These are phyloP conservation scores for Anoplius nigerrimus DNA, from an alignment of 2,888 invertebrate genomes.

Conservation along the genomic window DNA sequence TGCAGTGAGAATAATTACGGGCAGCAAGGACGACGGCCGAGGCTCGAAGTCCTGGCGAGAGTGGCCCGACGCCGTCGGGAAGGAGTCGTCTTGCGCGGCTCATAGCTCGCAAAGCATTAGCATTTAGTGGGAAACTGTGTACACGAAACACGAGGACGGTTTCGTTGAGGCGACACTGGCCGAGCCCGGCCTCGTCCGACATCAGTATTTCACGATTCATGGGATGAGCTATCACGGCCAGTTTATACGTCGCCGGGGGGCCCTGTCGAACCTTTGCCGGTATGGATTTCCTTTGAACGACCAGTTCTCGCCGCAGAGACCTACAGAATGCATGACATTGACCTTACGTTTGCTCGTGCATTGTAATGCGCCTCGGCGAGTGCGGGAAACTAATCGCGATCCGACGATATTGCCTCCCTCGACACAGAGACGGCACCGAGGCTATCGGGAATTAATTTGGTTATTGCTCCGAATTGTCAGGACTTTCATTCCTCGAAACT, in stretches of 20 bases:
- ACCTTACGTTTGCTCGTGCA: not conserved
- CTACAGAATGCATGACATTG: not conserved
- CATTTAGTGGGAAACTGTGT: slow-evolving; percentile 55
- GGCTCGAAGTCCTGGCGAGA: slow-evolving; percentile 2
- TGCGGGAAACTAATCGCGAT: too few relatives aligned
- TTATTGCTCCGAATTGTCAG: too few relatives aligned
- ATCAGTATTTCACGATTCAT: slow-evolving; percentile 35
- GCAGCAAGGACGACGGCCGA: too few relatives aligned
- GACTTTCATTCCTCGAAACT: too few relatives aligned
- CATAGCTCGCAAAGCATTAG: slow-evolving; percentile 48
- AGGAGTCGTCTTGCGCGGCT: slow-evolving; percentile 40
- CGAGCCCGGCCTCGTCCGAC: slow-evolving; percentile 14
- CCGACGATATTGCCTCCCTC: too few relatives aligned
- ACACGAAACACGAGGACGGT: slow-evolving; percentile 38
- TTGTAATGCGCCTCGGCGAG: too few relatives aligned
- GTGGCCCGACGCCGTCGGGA: slow-evolving; percentile 6
- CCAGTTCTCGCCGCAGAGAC: not conserved
- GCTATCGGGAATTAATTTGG: too few relatives aligned
- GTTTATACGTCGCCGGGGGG: slow-evolving; percentile 34
- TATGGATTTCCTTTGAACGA: slow-evolving; percentile 9
- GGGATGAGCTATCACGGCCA: slow-evolving; percentile 29
- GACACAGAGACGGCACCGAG: too few relatives aligned
- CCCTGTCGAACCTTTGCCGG: slow-evolving; percentile 16
- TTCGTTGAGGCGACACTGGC: slow-evolving; percentile 30
- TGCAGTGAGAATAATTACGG: too few relatives aligned